Evolutionary conservation across 2,113 vertebrate genomes (phyloP).

Genomic region (Opisthocomus hoazin): DNA sequence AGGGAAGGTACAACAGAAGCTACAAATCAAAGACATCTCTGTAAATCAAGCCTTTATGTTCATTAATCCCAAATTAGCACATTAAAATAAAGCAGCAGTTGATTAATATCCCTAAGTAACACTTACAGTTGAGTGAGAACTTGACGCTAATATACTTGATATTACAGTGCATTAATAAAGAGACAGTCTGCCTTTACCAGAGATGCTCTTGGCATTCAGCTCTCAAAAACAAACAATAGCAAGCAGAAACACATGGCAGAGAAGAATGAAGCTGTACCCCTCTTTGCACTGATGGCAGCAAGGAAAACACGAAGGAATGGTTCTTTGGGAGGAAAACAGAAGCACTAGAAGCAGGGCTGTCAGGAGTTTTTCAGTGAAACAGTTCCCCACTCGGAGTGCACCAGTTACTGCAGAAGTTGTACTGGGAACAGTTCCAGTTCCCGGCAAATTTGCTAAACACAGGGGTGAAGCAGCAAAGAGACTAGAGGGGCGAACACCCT

Average conservation of each 20-base stretch:
- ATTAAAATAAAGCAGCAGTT: slow-evolving; percentile 57
- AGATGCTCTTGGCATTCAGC: neutral
- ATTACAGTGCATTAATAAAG: slow-evolving; percentile 17
- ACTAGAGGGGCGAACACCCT: neutral
- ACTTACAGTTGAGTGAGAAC: slow-evolving; percentile 7
- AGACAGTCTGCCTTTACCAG: neutral
- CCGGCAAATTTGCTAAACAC: neutral
- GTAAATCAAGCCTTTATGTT: slow-evolving; percentile 31
- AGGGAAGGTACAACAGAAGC: neutral
- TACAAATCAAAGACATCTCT: slow-evolving; percentile 24
- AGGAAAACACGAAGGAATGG: neutral
- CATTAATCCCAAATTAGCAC: slow-evolving; percentile 55
- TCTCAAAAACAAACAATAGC: neutral
- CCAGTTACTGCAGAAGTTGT: neutral
- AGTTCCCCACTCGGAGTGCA: neutral
- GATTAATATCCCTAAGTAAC: slow-evolving; percentile 47
- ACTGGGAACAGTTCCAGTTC: neutral
- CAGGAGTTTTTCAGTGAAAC: neutral
- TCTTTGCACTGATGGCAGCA: neutral
- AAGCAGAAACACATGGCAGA: neutral
- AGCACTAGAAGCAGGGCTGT: neutral
- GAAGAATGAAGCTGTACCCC: neutral
- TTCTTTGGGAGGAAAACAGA: neutral
- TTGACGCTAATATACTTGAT: neutral
- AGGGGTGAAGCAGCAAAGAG: neutral